Conservation (phyloP, 2,113 vertebrate genomes). For the Trogon melanurus region DNA sequence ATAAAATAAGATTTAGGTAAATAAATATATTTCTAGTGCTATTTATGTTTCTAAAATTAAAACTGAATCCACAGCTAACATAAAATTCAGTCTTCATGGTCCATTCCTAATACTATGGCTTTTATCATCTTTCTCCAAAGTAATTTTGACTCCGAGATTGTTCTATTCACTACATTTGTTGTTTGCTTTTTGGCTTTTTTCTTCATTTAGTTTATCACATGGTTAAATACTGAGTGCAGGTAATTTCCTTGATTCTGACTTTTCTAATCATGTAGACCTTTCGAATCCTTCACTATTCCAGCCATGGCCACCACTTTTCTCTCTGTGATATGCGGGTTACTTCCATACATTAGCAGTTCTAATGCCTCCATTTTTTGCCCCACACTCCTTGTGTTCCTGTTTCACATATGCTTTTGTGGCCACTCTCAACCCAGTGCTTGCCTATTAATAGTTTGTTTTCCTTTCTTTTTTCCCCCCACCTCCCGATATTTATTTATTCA, state of each 20-base stretch:
- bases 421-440: neutral
- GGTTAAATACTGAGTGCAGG: neutral
- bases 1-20: neutral
- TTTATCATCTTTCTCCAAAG: neutral
- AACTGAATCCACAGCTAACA: neutral
- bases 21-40: neutral
- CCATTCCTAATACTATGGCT: neutral
- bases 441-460: neutral
- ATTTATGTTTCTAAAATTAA: neutral
- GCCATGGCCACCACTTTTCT: neutral
- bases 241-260: neutral
- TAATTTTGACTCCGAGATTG: neutral
- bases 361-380: neutral
- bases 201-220: neutral
- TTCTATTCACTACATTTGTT: neutral
- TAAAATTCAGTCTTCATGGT: neutral
- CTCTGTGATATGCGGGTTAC: neutral
- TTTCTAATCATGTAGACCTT: neutral
- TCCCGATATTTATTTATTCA: neutral
- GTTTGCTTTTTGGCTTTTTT: neutral
- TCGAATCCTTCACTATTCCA: neutral
- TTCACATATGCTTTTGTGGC: fast-evolving
- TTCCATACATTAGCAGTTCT: neutral
- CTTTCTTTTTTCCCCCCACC: neutral
- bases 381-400: neutral